Evolutionary conservation across 2,797 vertebrate species (phyloP), one percentile per base, ranked within the genome.

Genomic region (Alfaro cultratus): DNA sequence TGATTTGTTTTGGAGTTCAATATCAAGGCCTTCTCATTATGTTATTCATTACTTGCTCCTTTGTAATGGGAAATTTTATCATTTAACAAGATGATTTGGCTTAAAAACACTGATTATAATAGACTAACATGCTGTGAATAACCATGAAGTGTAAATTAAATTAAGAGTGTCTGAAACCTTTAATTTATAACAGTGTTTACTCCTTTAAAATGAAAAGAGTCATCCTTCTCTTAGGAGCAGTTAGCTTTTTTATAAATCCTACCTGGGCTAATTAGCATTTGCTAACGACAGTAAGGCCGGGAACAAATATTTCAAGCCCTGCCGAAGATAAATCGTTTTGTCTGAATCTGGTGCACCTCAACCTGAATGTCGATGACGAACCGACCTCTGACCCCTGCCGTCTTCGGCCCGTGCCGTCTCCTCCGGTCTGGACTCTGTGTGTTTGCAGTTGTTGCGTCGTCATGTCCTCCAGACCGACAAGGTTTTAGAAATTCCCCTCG

Each of bases 391-490:
- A 80, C 4, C 73, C 43, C 83, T 64, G 21, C 82, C 6, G 83
- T 85, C 88, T 49, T 46, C 21, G 77, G 80, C 4, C 73, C 43
- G 83, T 67, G 21, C 84, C 10, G 82, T 84, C 88, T 26, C 73
- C 86, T 91, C 78, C 0, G 36, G 79, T 87, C 85, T 83, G 83
- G 85, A 86, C 84, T 86, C 76, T 86, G 75, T 89, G 78, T 78
- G 85, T 92, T 84, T 84, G 82, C 62, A 39, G 70, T 83, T 21
- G 78, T 87, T 78, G 31, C 57, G 70, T 88, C 41, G 75, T 92
- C 85, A 87, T 41, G 93, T 94, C 93, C 92, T 93, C 90, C 91
- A 90, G 87, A 90, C 80, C 81, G 85, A 93, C 85, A 84, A 86
- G 83, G 80, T 83, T 86, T 41, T 23, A 31, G 36, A 84, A 87